Percentiles rank a stretch among this genome's conserved stretches.
Conservation (phyloP, 2,888 invertebrate species). For the Trissolcus brochymenae region DNA sequence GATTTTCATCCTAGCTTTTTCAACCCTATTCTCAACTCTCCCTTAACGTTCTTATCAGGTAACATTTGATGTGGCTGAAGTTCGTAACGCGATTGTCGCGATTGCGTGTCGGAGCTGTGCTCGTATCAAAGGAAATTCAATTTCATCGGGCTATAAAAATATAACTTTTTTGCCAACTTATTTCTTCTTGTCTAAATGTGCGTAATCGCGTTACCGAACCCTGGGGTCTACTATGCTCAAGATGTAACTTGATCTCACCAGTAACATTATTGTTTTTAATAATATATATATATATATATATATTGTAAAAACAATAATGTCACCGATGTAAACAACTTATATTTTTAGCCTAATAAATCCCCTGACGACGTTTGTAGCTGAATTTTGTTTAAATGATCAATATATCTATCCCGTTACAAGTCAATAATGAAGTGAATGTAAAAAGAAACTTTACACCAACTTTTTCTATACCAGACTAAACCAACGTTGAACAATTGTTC, state of each 20-base stretch:
- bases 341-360: no score
- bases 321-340: no score
- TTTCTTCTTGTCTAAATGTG: constrained; percentile 7
- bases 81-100: constrained; percentile 39
- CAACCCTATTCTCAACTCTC: constrained; percentile 16
- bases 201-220: constrained; percentile 28
- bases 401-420: constrained; percentile 34
- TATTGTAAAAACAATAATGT: no score
- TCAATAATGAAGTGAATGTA: constrained; percentile 34
- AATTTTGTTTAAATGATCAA: constrained; percentile 14
- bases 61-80: constrained; percentile 53
- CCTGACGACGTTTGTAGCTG: constrained; percentile 13
- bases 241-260: no score
- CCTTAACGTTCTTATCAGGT: constrained; percentile 50
- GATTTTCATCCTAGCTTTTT: constrained; percentile 1
- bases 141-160: constrained; percentile 49
- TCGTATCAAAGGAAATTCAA: constrained; percentile 43
- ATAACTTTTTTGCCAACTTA: constrained; percentile 33
- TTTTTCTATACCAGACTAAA: no score
- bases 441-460: no score
- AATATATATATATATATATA: no score
- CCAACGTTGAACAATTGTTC: no score
- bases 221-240: no score
- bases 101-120: constrained; percentile 27
- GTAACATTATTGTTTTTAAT: no score